Conservation (phyloP, 2,113 vertebrate genomes). For the Procavia capensis region DNA sequence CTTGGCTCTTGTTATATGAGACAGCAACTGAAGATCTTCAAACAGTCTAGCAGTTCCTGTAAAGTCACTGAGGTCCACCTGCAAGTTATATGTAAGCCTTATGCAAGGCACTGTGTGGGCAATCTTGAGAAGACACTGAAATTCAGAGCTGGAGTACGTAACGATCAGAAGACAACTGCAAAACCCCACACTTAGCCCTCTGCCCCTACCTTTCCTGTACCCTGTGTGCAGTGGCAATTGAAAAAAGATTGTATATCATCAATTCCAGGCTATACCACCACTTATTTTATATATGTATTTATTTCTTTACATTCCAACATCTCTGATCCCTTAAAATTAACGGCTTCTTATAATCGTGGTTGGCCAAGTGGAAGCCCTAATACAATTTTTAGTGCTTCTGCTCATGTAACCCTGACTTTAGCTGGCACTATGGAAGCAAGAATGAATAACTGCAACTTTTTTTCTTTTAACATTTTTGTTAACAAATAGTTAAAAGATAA, state of each 20-base stretch:
- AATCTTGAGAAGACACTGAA: not conserved
- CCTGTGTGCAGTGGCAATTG: not conserved
- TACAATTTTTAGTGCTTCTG: not conserved
- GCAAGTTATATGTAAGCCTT: not conserved
- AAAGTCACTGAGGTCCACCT: not conserved
- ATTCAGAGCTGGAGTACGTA: not conserved
- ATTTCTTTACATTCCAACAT: not conserved
- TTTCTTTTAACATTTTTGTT: slow-evolving; percentile 44
- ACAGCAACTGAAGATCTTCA: not conserved
- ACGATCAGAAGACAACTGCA: not conserved
- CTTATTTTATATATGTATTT: not conserved
- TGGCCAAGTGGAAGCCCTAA: not conserved
- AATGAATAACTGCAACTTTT: not conserved
- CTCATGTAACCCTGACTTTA: not conserved
- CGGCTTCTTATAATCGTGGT: not conserved
- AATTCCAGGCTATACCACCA: not conserved
- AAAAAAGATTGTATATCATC: not conserved
- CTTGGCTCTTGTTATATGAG: not conserved
- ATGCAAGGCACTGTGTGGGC: not conserved
- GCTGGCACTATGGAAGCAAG: not conserved
- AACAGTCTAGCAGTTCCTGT: not conserved
- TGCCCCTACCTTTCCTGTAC: fast-evolving
- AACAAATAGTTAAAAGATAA: slow-evolving; percentile 40
- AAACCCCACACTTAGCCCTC: not conserved
- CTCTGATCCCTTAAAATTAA: not conserved